Base-by-base conservation (phyloP, 1,140 invertebrate genomes). In the Chymomyza costata region DNA sequence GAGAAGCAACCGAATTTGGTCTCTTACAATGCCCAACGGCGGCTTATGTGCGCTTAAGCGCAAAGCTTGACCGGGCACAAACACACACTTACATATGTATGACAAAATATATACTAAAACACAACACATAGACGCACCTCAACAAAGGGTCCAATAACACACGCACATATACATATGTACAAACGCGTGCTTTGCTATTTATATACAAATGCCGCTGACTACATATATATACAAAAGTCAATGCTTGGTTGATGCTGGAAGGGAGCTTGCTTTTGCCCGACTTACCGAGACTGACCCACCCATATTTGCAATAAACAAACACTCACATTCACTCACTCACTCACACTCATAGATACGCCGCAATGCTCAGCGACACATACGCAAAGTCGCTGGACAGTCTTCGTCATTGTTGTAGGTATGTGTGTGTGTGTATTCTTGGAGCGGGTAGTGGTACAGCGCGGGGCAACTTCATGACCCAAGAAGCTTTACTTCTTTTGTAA, bases 191-290 rank as follows among this genome's bases (percentile, higher is more conserved):
- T 34, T 28, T 35, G 61, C 65, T 78, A 78, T 80, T 71, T 80
- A 78, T 71, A 67, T 78, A 78, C 73, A 73, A 78, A 80, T 80
- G 74, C 57, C 73, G 73, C 73, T 80, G 71, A 62, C 57, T 78
- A 78, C 80, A 44, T 78, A n/a, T 13, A 8, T 13, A 10, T 34
- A 78, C 73, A 80, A 78, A 78, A 78, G 74, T 78, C 73, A 67
- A 78, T 80, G 73, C 40, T 80, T 80, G 5, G 25, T 80, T 71
- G 62, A 66, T 55, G 54, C 44, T 41, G 31, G 25, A 35, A 34
- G 39, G 43, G 8, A 28, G 58, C 39, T 63, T 50, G 62, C 63
- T n/a, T n/a, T 58, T 46, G 41, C 43, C 30, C 32, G 52, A 28
- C 52, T 34, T 50, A 34, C 31, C 13, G 50, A 34, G 21, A 35